Base-by-base conservation (phyloP, 2,888 invertebrate species). In the Pseudococcus viburni region DNA sequence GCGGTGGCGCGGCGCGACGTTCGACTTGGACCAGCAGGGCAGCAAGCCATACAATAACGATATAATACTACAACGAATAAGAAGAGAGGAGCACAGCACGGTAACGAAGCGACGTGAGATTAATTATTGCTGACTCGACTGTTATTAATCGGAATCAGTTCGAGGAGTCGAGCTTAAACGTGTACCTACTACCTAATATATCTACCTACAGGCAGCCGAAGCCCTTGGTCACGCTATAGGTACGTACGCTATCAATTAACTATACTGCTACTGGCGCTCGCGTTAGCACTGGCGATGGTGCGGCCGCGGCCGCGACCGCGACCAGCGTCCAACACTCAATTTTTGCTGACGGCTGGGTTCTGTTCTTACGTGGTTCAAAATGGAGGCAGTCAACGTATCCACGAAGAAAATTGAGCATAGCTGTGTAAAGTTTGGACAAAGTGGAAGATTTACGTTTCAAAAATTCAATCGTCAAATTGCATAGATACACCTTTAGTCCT, bases 81-180 rank as follows among this genome's bases (percentile, higher is more conserved):
- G 26, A 33, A 33, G 1, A 33, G 26, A 33, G 26, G 26, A 33
- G 3, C 26, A 33, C 26, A 42, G 22, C 9, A 59, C 19, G 33
- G 42, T 59, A 55, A 39, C 86, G 19, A 64, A 86, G 59, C 39
- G 46, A 42, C 86, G 86, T 68, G 86, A 86, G 86, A 86, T 86
- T 85, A 86, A 86, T 86, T 86, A 86, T 86, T 86, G 86, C 86
- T 86, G 86, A 86, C 68, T 86, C 33, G 86, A 86, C 86, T 68
- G 17, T 86, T 86, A 86, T 86, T 86, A 86, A 86, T 86, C 86
- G 86, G 68, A 68, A 86, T 86, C 64, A 86, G 86, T 86, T 86
- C 86, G 55, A 86, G 46, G 55, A 86, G 86, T 86, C 46, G 46
- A 86, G 86, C 68, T 73, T 6, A 9, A 84, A 84, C 84, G 84